Percentiles rank a stretch among this genome's conserved stretches.
Conservation (phyloP, 2,888 invertebrate genomes). For the Oegoconia quadripuncta region DNA sequence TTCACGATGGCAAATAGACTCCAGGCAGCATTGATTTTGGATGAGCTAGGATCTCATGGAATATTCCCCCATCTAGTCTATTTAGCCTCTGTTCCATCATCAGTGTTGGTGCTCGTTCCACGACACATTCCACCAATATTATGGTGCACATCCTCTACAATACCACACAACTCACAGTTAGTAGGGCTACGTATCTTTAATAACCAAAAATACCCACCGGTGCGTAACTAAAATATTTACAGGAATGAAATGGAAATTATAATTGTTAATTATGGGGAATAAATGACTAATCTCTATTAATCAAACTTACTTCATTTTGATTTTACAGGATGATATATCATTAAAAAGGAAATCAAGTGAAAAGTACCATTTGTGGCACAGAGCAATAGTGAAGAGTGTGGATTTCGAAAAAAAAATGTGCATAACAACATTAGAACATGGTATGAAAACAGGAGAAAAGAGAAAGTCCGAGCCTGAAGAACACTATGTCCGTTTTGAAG, state of each 20-base stretch:
- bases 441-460: conserved; percentile 63
- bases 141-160: too few relatives aligned
- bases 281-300: neutral
- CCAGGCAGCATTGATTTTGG: too few relatives aligned
- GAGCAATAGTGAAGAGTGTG: conserved; percentile 69
- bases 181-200: too few relatives aligned
- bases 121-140: too few relatives aligned
- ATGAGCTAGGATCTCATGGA: too few relatives aligned
- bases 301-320: neutral
- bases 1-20: too few relatives aligned
- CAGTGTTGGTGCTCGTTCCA: too few relatives aligned
- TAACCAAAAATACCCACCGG: too few relatives aligned
- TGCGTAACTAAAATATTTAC: neutral
- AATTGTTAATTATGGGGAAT: too few relatives aligned
- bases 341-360: conserved; percentile 62
- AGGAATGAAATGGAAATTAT: neutral
- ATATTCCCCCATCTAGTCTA: too few relatives aligned
- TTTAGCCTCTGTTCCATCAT: too few relatives aligned
- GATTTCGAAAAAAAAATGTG: conserved; percentile 63
- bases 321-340: conserved; percentile 56
- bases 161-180: too few relatives aligned
- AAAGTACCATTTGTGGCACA: conserved; percentile 81
- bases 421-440: conserved; percentile 76
- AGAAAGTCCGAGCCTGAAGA: conserved; percentile 60
- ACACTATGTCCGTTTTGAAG: conserved; percentile 77